Evolutionary conservation across 1,140 invertebrate genomes (phyloP), one percentile per base, ranked within the genome.

Genomic region (Drosophila funebris): DNA sequence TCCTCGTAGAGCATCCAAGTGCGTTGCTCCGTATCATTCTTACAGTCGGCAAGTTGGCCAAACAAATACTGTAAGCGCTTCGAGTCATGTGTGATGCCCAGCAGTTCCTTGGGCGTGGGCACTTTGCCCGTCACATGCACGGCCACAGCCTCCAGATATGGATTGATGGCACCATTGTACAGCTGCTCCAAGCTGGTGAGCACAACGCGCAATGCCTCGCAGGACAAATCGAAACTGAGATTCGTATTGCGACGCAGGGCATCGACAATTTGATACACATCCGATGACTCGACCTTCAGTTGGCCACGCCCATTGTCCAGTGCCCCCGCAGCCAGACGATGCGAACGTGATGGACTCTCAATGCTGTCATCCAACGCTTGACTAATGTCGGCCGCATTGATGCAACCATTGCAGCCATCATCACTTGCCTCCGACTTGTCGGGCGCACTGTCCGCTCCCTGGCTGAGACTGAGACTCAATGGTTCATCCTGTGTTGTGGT

Each of bases 1-100:
- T 99, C 97, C 92, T 98, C 97, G 92, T 98, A 96, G 3, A 98
- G 92, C 84, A 97, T 96, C 97, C 97, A 98, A 73, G 96, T 97
- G 75, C 97, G 93, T 81, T 99, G 97, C 89, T 99, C 97, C 0
- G 97, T 96, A 88, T 98, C 97, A 91, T 98, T 97, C 75, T 97
- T 97, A 73, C 96, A 97, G 44, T 95, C 96, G 8, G 96, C 96
- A 53, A 99, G 92, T 76, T 97, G 95, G 29, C 94, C 94, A 67
- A 98, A 96, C 54, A 97, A 95, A 43, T 95, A 94, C 91, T 95
- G 95, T 82, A 98, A 93, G 24, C 96, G 93, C 64, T 95, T 94
- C 6, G 96, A 95, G 92, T 98, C 97, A 11, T 96, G 95, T 0
- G 96, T 96, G 24, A 90, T 89, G 39, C 90, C 91, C 4, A 92